phyloP scores from a whole-genome alignment of 1,140 invertebrate species.

The Drosophila gunungcola region DNA sequence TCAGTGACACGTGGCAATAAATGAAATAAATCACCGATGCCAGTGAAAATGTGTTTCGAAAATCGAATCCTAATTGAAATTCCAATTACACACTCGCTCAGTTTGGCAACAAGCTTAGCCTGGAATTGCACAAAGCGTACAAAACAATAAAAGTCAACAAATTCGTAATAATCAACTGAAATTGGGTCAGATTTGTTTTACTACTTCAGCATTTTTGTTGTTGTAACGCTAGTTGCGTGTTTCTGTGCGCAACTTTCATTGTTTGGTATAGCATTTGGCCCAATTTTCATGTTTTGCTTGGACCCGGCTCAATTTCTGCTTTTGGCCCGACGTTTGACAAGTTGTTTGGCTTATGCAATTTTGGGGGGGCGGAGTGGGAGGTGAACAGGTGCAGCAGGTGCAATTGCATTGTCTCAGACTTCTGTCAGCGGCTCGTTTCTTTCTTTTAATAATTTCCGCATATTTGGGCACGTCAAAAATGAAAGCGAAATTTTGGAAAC shows the following conservation, averaged over 20 bases:
- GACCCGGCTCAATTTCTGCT: conserved; percentile 17
- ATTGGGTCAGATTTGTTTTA: conserved; percentile 67
- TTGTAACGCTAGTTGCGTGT: conserved; percentile 73
- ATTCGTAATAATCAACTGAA: conserved; percentile 60
- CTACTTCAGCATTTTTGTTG: conserved; percentile 24
- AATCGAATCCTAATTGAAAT: conserved; percentile 35
- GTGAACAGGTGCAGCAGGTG: conserved; percentile 27
- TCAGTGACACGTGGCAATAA: conserved; percentile 42
- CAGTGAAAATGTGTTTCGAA: conserved; percentile 1
- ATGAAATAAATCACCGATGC: conserved; percentile 10
- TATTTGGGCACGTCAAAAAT: conserved; percentile 36
- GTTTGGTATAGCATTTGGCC: conserved; percentile 36
- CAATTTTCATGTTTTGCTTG: conserved; percentile 55
- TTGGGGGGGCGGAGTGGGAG: background rate
- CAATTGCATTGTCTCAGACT: conserved; percentile 42
- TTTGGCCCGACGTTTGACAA: conserved; percentile 70
- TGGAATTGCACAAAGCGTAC: conserved; percentile 25
- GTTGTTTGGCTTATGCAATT: conserved; percentile 48
- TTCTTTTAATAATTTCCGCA: conserved; percentile 41
- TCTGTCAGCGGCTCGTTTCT: conserved; percentile 25
- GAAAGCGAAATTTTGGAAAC: conserved; percentile 24
- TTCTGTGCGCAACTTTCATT: conserved; percentile 65
- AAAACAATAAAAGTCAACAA: conserved; percentile 47
- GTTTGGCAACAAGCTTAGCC: conserved; percentile 44
- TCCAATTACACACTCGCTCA: conserved; percentile 33